phyloP scores from a whole-genome alignment of 2,113 vertebrate genomes.

The Barnardius zonarius region DNA sequence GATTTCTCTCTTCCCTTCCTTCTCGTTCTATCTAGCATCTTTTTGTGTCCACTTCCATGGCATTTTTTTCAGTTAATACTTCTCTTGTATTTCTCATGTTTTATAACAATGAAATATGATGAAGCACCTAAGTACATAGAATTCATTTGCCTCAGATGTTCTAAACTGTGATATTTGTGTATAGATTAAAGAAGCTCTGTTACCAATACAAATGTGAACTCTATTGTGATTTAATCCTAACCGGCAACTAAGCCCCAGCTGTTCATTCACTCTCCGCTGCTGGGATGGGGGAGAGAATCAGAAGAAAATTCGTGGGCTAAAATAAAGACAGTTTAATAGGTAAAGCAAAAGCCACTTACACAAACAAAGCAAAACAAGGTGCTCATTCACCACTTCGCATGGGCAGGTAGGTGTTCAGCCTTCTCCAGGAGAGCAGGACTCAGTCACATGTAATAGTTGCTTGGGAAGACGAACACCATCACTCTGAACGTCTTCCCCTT shows the following conservation, averaged over 20 bases:
- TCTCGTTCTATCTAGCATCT: background rate
- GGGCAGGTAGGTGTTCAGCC: background rate
- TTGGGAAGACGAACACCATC: background rate
- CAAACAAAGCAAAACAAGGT: background rate
- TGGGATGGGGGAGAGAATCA: background rate
- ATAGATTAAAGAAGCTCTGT: background rate
- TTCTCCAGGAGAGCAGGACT: background rate
- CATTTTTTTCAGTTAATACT: background rate
- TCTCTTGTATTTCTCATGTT: background rate
- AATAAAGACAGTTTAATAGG: background rate
- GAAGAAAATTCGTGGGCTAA: fast-evolving
- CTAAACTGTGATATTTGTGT: background rate
- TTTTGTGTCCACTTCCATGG: background rate
- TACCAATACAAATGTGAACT: background rate
- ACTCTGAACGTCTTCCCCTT: fast-evolving
- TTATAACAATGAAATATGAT: background rate
- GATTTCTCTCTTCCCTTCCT: background rate
- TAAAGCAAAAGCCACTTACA: fast-evolving
- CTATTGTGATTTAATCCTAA: background rate
- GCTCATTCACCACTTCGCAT: background rate
- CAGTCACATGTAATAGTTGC: fast-evolving
- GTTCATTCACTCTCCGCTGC: fast-evolving
- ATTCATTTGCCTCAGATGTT: background rate
- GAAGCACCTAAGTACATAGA: background rate
- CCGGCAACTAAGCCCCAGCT: background rate